Base-by-base conservation (phyloP, 2,888 invertebrate species). In the Neocrepidodera transversa region DNA sequence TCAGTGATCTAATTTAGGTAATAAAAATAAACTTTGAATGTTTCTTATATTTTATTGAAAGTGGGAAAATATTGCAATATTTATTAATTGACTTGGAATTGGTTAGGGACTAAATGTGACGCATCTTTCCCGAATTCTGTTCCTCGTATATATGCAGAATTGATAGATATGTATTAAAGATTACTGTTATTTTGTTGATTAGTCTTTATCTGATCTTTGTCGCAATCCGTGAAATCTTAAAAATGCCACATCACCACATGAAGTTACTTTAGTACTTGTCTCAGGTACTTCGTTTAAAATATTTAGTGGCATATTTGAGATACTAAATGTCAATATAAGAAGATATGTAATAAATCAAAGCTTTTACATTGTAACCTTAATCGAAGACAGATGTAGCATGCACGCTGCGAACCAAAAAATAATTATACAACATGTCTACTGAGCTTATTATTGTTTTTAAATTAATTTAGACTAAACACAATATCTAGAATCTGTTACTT, bases 251-350 rank as follows among this genome's bases (percentile, higher is more conserved):
- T 47, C 35, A 10, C 36, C 40, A 42, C 26, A 14, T 42, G 23
- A 35, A 48, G 35, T 58, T 42, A 30, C 28, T 58, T 49, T 14
- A 36, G 45, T 53, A 43, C 45, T 36, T 49, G 20, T 49, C 45
- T 53, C 38, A 43, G 48, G 38, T 50, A 59, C 49, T 49, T 30
- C 51, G 47, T 59, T 54, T 45, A 20, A 49, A 40, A 60, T 60
- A 51, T 55, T 59, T 60, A 60, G 60, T 51, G 55, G 30, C 45
- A 30, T 40, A 60, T 55, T 55, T 60, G 32, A 60, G 51, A 60
- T 51, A 55, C 60, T 51, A 42, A 55, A 60, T 55, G 60, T 55
- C 60, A 60, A 51, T 51, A 40, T 42, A 16, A 30, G 38, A 42
- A 28, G 40, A 51, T 40, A 51, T 8, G 40, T 35, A 42, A 51